These are phyloP conservation scores for Pseudomyrmex concolor DNA, from an alignment of 1,140 invertebrate species.

Conservation along the genomic window DNA sequence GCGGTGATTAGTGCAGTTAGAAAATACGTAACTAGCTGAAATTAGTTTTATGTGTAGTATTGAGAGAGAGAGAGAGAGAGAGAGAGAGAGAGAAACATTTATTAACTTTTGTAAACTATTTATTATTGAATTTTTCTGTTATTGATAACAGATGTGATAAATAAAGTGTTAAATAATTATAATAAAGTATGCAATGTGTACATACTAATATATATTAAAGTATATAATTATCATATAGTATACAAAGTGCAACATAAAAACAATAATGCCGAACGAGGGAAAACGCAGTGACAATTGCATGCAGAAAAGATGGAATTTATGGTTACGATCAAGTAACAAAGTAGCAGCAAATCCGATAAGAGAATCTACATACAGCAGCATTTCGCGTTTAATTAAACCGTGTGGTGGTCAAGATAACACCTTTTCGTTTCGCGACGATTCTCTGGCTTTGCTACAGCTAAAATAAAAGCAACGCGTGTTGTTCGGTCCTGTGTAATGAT, in stretches of 20 bases:
- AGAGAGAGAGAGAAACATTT: no score
- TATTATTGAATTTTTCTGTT: no score
- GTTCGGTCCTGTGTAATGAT: conserved; percentile 36
- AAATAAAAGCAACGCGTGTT: conserved; percentile 40
- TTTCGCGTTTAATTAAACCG: conserved; percentile 54
- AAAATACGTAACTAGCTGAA: background rate
- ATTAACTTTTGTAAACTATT: no score
- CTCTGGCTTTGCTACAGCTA: background rate
- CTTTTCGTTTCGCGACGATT: conserved; percentile 39
- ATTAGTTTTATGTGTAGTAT: background rate
- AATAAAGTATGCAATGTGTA: background rate
- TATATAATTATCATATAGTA: no score
- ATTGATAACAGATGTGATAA: no score
- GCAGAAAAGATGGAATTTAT: background rate
- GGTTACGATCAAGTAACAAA: conserved; percentile 7
- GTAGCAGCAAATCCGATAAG: conserved; percentile 45
- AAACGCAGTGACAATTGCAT: background rate
- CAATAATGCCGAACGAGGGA: background rate
- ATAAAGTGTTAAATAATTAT: no score
- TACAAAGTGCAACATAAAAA: background rate
- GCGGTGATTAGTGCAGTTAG: background rate
- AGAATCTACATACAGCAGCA: conserved; percentile 6
- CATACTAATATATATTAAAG: no score
- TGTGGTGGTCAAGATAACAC: conserved; percentile 33
- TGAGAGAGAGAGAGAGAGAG: no score